Percentiles rank a stretch among this genome's conserved stretches.
Evolutionary conservation across 2,797 vertebrate species (phyloP).

Genomic region (Valencia hispanica): DNA sequence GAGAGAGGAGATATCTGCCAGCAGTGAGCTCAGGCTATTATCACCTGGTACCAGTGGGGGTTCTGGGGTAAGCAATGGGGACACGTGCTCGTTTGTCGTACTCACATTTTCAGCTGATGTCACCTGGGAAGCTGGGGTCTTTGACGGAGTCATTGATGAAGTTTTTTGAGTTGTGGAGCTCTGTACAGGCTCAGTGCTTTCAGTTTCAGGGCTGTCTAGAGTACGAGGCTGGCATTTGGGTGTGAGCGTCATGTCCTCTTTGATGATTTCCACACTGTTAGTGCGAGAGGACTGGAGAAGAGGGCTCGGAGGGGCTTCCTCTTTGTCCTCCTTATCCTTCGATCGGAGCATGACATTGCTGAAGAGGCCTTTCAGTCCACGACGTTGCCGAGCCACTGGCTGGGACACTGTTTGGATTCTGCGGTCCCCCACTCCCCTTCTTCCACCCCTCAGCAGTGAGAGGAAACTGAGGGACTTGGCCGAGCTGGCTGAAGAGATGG

Average conservation of each 20-base stretch:
- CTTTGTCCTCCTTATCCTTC: constrained; percentile 85
- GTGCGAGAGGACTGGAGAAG: constrained; percentile 82
- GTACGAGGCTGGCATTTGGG: constrained; percentile 73
- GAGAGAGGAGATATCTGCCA: constrained; percentile 98
- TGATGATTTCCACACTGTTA: constrained; percentile 85
- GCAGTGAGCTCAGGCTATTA: constrained; percentile 88
- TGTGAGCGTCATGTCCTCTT: constrained; percentile 82
- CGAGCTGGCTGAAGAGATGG: constrained; percentile 84
- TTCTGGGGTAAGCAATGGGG: constrained; percentile 78
- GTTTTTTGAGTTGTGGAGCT: constrained; percentile 52
- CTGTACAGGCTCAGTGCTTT: constrained; percentile 36
- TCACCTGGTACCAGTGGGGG: constrained; percentile 87
- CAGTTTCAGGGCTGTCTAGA: constrained; percentile 62
- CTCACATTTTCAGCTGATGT: constrained; percentile 42
- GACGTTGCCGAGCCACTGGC: constrained; percentile 85
- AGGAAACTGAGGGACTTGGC: constrained; percentile 93
- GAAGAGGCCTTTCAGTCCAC: constrained; percentile 90
- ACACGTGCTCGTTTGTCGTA: constrained; percentile 47
- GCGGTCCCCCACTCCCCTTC: constrained; percentile 77
- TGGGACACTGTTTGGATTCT: constrained; percentile 85
- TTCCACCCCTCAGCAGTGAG: constrained; percentile 85
- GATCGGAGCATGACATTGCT: constrained; percentile 87
- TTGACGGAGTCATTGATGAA: constrained; percentile 50
- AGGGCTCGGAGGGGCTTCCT: constrained; percentile 79
- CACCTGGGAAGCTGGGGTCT: constrained; percentile 31